A percentile compares a stretch with the other conserved stretches of the same genome.
Conservation (phyloP, 2,113 vertebrate genomes). For the Gasterosteus nipponicus region DNA sequence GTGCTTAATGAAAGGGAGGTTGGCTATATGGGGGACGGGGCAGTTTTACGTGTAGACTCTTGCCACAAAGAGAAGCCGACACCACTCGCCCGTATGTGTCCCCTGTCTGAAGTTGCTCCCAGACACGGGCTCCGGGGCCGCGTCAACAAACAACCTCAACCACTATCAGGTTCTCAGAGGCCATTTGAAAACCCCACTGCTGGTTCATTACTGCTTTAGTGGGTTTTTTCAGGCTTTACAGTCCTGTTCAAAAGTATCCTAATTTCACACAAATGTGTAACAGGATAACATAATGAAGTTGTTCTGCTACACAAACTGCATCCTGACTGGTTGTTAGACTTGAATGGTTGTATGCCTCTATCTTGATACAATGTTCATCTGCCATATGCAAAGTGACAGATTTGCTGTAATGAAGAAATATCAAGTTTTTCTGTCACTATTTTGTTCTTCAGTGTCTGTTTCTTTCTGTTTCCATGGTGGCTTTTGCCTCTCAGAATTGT, state of each 20-base stretch:
- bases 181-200: constrained; percentile 24
- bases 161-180: constrained; percentile 49
- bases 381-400: background rate
- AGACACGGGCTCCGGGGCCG: background rate
- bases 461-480: too few relatives aligned
- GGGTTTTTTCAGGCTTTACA: background rate
- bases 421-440: background rate
- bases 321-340: background rate
- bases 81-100: background rate
- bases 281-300: background rate
- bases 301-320: background rate
- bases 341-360: background rate
- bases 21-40: constrained; percentile 40
- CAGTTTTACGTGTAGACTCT: constrained; percentile 18
- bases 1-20: constrained; percentile 27
- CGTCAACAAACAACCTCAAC: constrained; percentile 31
- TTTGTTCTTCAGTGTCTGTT: background rate
- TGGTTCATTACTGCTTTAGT: constrained; percentile 19
- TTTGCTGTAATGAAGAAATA: background rate
- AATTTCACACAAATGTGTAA: background rate
- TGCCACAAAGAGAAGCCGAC: constrained; percentile 23
- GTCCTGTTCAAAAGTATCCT: background rate
- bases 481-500: too few relatives aligned
- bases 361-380: background rate
- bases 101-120: constrained; percentile 6